Conservation (phyloP, 53 echinoderm and acorn worm genomes). For the Luidia sarsii region DNA sequence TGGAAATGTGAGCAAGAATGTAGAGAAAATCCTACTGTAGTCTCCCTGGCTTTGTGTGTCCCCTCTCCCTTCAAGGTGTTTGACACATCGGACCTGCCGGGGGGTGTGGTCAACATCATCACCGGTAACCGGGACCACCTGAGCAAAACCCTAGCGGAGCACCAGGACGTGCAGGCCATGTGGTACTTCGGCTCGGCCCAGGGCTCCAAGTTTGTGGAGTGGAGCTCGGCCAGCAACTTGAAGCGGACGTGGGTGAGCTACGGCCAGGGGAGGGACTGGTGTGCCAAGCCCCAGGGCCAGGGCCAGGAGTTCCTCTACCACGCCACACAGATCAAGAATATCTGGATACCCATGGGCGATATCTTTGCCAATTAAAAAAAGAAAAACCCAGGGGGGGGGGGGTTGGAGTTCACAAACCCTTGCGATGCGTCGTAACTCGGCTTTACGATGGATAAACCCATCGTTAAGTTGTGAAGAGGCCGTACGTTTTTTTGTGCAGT, state of each 20-base stretch:
- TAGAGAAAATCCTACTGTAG: too few species aligned
- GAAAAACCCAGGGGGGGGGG: too few species aligned
- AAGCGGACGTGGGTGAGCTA: slow-evolving; percentile 99
- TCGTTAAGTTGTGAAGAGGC: too few species aligned
- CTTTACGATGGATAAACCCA: too few species aligned
- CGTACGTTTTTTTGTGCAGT: too few species aligned
- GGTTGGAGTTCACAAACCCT: too few species aligned
- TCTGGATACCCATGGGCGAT: slow-evolving; percentile 99
- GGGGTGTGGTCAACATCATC: slow-evolving; percentile 96
- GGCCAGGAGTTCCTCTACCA: slow-evolving; percentile 98
- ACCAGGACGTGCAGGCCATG: slow-evolving; percentile 95
- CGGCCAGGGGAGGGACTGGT: slow-evolving; percentile 85
- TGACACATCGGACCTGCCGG: slow-evolving; percentile 97
- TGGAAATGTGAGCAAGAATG: too few species aligned
- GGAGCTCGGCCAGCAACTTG: slow-evolving; percentile 84
- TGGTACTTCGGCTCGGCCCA: slow-evolving; percentile 94
- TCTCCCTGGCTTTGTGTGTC: too few species aligned
- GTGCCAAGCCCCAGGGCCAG: slow-evolving; percentile 77
- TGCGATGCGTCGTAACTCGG: too few species aligned
- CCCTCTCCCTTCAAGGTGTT: slow-evolving; percentile 88
- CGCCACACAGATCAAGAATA: slow-evolving; percentile 86
- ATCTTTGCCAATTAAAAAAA: slow-evolving; percentile 84
- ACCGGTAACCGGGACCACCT: slow-evolving; percentile 87
- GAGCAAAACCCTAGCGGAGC: slow-evolving; percentile 88
- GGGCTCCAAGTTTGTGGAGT: slow-evolving; percentile 98